Conservation (phyloP, 2,888 invertebrate genomes). For the Mylabris sibirica region DNA sequence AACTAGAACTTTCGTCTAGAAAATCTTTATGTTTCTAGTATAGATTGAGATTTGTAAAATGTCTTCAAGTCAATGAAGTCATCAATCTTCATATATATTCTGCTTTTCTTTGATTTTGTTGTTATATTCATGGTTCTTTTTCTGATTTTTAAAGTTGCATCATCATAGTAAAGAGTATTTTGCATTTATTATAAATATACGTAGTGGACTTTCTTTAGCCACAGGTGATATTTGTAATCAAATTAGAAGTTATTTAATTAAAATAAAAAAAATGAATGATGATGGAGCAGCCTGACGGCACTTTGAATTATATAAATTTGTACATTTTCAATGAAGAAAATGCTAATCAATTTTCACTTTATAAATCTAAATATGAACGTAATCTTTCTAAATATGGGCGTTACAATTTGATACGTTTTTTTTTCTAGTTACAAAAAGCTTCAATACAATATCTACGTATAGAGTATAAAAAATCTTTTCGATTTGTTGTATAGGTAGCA, state of each 20-base stretch:
- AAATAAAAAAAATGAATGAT: not conserved
- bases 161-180: not conserved
- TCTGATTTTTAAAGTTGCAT: not conserved
- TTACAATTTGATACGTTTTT: not conserved
- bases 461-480: not conserved
- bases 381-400: not conserved
- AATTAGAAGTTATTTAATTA: not conserved
- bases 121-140: not conserved
- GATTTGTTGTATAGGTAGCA: too few relatives aligned
- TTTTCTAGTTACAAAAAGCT: too few relatives aligned
- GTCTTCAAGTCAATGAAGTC: not conserved
- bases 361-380: not conserved
- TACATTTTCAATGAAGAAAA: not conserved
- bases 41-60: not conserved
- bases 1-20: not conserved
- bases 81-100: slow-evolving; percentile 7
- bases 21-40: not conserved
- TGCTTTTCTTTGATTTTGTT: not conserved
- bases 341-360: not conserved
- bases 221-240: not conserved
- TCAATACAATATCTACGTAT: too few relatives aligned
- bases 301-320: not conserved
- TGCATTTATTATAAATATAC: not conserved
- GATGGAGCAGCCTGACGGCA: not conserved
- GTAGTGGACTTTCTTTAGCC: not conserved